These are phyloP conservation scores for Drosophila borborema DNA, from an alignment of 2,888 invertebrate species.

Conservation along the genomic window DNA sequence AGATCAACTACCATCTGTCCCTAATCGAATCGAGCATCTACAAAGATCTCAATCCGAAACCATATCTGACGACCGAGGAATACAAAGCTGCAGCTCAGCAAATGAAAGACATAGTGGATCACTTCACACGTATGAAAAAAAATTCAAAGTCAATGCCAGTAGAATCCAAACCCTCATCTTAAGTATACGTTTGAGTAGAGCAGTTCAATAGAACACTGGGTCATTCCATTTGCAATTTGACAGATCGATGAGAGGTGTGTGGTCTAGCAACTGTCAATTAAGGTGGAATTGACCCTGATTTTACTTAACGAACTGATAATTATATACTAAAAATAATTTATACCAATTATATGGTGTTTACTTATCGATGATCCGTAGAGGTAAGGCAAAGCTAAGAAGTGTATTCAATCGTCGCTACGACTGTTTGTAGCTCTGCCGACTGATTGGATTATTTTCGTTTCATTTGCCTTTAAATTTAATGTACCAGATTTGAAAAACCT, in stretches of 20 bases:
- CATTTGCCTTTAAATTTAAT: constrained; percentile 76
- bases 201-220: not conserved
- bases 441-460: constrained; percentile 69
- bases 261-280: not conserved
- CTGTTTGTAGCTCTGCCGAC: not conserved
- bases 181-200: not conserved
- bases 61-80: not conserved
- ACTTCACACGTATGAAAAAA: not conserved
- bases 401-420: constrained; percentile 41
- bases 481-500: constrained; percentile 82
- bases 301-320: not conserved
- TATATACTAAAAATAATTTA: not conserved
- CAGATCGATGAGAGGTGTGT: not conserved
- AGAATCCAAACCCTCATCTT: not conserved
- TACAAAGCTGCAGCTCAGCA: not conserved
- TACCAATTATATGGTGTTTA: not conserved
- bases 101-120: not conserved
- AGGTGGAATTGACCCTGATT: not conserved
- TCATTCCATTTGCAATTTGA: not conserved
- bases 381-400: constrained; percentile 3
- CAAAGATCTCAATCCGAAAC: constrained; percentile 3
- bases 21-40: constrained; percentile 14
- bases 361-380: not conserved
- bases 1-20: constrained; percentile 1
- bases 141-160: not conserved